These are phyloP conservation scores for Lycocerus yunnanus DNA, from an alignment of 2,888 invertebrate genomes.

Conservation along the genomic window DNA sequence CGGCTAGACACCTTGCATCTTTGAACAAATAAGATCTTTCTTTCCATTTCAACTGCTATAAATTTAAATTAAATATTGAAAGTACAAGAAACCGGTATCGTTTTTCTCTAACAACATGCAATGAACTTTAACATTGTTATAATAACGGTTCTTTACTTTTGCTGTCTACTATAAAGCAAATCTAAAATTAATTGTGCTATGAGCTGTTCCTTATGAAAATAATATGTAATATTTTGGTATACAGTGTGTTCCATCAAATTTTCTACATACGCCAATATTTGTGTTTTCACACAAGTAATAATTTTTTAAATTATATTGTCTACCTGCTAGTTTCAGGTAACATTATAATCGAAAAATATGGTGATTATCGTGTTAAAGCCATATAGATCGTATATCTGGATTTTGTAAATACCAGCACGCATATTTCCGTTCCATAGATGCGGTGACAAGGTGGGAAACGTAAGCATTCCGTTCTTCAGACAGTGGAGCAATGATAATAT, in stretches of 20 bases:
- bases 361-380: too few relatives aligned
- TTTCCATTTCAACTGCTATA: background rate
- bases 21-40: background rate
- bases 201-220: background rate
- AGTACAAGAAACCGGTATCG: background rate
- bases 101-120: background rate
- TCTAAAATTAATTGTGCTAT: background rate
- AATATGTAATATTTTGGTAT: background rate
- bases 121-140: slow-evolving; percentile 17
- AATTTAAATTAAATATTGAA: slow-evolving; percentile 1
- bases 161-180: slow-evolving; percentile 10
- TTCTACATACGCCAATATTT: too few relatives aligned
- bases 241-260: background rate
- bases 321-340: too few relatives aligned
- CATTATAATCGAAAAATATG: too few relatives aligned
- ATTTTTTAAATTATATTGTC: too few relatives aligned
- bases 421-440: too few relatives aligned
- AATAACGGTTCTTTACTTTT: slow-evolving; percentile 26
- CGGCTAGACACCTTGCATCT: slow-evolving; percentile 13
- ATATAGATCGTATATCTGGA: too few relatives aligned
- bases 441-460: too few relatives aligned
- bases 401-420: too few relatives aligned
- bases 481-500: too few relatives aligned
- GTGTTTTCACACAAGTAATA: too few relatives aligned
- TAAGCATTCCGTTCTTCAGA: too few relatives aligned